Evolutionary conservation across 2,113 vertebrate genomes (phyloP).

Genomic region (Periophthalmodon schlosseri): DNA sequence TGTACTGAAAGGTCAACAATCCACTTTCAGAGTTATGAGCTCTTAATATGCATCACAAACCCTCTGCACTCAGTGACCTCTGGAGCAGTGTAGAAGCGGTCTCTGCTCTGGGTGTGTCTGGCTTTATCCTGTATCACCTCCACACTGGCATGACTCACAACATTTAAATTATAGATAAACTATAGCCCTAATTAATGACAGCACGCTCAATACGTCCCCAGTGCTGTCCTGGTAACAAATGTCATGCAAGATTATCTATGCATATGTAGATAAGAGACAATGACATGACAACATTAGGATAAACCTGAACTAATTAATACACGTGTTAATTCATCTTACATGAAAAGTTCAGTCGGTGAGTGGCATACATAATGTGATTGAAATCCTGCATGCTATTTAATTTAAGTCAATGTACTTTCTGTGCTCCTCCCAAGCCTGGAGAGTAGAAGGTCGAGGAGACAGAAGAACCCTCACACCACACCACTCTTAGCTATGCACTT

Average conservation of each 20-base stretch:
- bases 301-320: background rate
- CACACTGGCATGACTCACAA: constrained; percentile 6
- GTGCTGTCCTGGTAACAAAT: background rate
- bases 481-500: no score
- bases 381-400: background rate
- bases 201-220: background rate
- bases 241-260: background rate
- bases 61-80: background rate
- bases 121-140: constrained; percentile 2
- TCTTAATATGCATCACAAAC: background rate
- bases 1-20: background rate
- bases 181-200: constrained; percentile 2
- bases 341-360: no score
- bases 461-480: no score
- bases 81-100: background rate
- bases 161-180: constrained; percentile 5
- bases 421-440: background rate
- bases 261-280: background rate
- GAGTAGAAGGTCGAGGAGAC: no score
- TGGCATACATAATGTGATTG: background rate
- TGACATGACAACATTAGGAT: background rate
- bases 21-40: background rate
- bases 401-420: background rate
- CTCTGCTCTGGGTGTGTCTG: constrained; percentile 2
- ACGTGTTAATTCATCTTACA: no score